A percentile compares a stretch with the other conserved stretches of the same genome.
These are phyloP conservation scores for Ypsolopha scabrella DNA, from an alignment of 2,888 invertebrate species.

Conservation along the genomic window DNA sequence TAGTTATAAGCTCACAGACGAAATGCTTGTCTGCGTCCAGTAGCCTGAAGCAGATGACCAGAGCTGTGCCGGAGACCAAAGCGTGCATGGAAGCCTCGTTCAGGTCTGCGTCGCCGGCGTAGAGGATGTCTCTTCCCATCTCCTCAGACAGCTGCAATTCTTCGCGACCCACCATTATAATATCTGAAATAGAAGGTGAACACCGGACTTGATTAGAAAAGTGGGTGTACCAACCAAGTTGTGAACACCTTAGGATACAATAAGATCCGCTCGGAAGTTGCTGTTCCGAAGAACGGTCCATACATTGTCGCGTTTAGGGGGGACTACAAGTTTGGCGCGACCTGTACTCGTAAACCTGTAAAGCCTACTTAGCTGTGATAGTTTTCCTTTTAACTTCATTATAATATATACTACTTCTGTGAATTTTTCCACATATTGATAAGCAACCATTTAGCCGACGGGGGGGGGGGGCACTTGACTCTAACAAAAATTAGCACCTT, in stretches of 20 bases:
- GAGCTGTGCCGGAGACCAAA: conserved; percentile 33
- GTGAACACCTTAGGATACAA: too few species aligned
- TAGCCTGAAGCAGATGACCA: conserved; percentile 47
- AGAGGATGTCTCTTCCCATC: conserved; percentile 37
- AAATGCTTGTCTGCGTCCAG: conserved; percentile 41
- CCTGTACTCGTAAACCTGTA: too few species aligned
- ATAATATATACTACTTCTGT: neutral
- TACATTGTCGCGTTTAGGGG: too few species aligned
- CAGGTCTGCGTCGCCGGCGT: conserved; percentile 43
- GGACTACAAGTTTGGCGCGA: too few species aligned
- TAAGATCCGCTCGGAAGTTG: too few species aligned
- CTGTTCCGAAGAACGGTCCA: too few species aligned
- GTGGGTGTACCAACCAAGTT: neutral
- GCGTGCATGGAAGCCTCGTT: conserved; percentile 47
- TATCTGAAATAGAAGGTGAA: conserved; percentile 30
- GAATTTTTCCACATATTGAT: too few species aligned
- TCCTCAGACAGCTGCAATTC: conserved; percentile 34
- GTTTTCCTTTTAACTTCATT: too few species aligned
- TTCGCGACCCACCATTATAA: conserved; percentile 56
- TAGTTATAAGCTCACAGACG: conserved; percentile 30
- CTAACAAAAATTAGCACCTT: too few species aligned
- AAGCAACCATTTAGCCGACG: too few species aligned
- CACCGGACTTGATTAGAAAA: neutral
- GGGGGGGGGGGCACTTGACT: too few species aligned
- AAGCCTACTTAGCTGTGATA: too few species aligned